phyloP scores from a whole-genome alignment of 2,113 vertebrate species.

The Strigops habroptila region DNA sequence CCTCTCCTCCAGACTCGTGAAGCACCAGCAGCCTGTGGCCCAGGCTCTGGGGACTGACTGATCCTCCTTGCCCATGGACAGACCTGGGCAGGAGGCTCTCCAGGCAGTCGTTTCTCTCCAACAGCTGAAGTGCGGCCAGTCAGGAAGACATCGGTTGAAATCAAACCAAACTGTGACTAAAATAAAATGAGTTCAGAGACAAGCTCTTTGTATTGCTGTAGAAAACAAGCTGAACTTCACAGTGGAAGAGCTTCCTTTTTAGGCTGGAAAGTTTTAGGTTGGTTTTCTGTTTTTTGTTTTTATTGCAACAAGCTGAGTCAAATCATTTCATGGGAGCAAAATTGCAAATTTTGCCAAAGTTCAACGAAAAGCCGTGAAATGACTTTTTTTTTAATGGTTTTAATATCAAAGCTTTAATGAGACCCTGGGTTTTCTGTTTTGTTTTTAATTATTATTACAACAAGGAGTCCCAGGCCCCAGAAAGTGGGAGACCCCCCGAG shows the following conservation, averaged over 20 bases:
- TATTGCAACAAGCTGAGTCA: not conserved
- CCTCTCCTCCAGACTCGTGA: fast-evolving
- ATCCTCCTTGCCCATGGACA: not conserved
- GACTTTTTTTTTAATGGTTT: not conserved
- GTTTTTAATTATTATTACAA: fast-evolving
- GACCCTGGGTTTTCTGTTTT: fast-evolving
- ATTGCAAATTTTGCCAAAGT: not conserved
- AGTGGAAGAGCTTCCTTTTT: not conserved
- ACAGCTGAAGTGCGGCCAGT: not conserved
- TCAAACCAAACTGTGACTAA: not conserved
- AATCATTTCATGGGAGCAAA: not conserved
- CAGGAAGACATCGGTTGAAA: not conserved
- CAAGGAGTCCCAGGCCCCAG: too few species aligned
- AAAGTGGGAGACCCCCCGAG: too few species aligned
- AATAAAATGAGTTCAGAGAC: not conserved
- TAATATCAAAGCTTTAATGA: not conserved
- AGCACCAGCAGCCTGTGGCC: not conserved
- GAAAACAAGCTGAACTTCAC: not conserved
- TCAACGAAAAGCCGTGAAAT: not conserved
- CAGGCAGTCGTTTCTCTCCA: not conserved
- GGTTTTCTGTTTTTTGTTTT: not conserved
- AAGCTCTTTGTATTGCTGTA: not conserved
- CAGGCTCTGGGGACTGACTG: not conserved
- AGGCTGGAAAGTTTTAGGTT: not conserved
- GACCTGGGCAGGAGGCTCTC: not conserved